Evolutionary conservation across 1,140 invertebrate genomes (phyloP), one percentile per base, ranked within the genome.

Genomic region (Zaprionus vittiger): DNA sequence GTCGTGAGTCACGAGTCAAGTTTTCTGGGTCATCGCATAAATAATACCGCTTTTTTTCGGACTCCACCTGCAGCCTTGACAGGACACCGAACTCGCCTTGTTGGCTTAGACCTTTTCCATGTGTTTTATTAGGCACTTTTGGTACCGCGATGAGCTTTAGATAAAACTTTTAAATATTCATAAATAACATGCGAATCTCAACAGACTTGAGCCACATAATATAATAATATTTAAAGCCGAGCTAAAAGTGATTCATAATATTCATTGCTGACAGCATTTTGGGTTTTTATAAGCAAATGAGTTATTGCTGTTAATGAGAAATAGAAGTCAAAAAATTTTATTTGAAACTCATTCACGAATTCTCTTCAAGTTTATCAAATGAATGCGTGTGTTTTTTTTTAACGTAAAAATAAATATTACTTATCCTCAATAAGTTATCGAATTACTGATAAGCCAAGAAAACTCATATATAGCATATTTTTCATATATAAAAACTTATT

Each of bases 51-150:
- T 60, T 37, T 65, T 44, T 61, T 61, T 47, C 41, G 52, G 65
- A 37, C 77, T 57, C 56, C 78, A 67, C 78, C 82, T 78, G 37
- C 71, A 85, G 55, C 82, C 78, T 78, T 81, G 54, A 24, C 61
- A 24, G 73, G 56, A 14, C 62, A 68, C 49, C 64, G 70, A 69
- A 57, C 81, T 55, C 61, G 70, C 70, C 56, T 59, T 66, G 57
- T 60, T 24, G 9, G 28, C 5, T 47, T 34, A 15, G 34, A 55
- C 60, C 56, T 60, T 64, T 80, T 47, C 7, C 70, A 31, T 69
- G 56, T 79, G 49, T 49, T 63, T 73, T 70, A 67, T 76, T 62
- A 80, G 60, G 24, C 56, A 74, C 37, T 78, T 76, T 63, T 22
- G 59, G 20, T 12, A 34, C 2, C 1, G 37, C 63, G 20, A 26